These are phyloP conservation scores for Chlorospingus semifuscus DNA, from an alignment of 2,797 vertebrate genomes.

Conservation along the genomic window DNA sequence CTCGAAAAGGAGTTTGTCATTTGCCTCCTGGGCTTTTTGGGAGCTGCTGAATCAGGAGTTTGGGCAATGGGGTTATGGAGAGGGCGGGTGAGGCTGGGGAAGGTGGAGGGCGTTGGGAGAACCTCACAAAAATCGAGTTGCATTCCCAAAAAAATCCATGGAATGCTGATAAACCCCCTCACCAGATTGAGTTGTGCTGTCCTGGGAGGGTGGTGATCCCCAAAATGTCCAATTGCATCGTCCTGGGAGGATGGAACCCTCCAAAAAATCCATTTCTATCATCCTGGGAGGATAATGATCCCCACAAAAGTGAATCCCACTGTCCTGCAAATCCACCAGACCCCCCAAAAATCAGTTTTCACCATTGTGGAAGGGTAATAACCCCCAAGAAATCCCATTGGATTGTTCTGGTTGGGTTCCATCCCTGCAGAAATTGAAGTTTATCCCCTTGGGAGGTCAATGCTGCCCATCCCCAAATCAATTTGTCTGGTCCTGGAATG, in stretches of 20 bases:
- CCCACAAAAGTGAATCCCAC: too few species aligned
- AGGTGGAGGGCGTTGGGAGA: not conserved
- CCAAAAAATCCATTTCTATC: too few species aligned
- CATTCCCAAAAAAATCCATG: rapidly evolving
- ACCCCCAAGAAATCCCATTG: not conserved
- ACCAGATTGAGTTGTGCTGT: rapidly evolving
- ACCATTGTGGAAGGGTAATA: not conserved
- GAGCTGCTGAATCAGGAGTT: slow-evolving; percentile 21
- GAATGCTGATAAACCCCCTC: not conserved
- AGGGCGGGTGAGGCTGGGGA: not conserved
- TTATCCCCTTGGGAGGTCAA: not conserved
- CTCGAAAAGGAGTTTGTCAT: not conserved
- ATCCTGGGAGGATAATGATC: too few species aligned
- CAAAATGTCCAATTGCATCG: not conserved
- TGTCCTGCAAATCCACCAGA: not conserved
- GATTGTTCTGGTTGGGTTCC: not conserved
- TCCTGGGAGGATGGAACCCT: not conserved
- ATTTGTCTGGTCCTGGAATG: not conserved
- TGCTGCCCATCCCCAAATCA: not conserved
- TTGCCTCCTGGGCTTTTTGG: not conserved
- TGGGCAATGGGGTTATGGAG: not conserved
- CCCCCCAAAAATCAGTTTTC: not conserved
- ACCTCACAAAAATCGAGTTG: not conserved
- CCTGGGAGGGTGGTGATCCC: too few species aligned
- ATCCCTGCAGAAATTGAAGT: not conserved